Conservation (phyloP, 2,888 invertebrate genomes). For the Priapulus caudatus region DNA sequence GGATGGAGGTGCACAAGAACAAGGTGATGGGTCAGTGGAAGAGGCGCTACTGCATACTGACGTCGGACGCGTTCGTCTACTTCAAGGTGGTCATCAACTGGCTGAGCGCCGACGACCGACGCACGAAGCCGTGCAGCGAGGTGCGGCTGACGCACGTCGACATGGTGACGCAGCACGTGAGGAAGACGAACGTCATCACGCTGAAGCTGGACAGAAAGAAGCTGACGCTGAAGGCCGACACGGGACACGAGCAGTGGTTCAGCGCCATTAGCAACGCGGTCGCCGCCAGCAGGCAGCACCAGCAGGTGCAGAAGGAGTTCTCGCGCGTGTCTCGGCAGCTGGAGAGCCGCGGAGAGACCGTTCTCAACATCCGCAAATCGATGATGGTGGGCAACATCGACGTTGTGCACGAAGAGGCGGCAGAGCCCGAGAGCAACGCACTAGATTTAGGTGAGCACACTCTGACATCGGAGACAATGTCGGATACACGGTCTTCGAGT, state of each 20-base stretch:
- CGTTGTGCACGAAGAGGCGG: no score
- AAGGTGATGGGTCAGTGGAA: not conserved
- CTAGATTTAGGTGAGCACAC: no score
- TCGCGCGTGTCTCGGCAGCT: not conserved
- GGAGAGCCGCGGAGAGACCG: not conserved
- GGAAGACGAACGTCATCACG: not conserved
- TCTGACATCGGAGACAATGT: no score
- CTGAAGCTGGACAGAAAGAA: not conserved
- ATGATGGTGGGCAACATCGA: not conserved
- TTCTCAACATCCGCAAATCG: not conserved
- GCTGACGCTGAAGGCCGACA: not conserved
- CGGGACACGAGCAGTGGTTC: not conserved
- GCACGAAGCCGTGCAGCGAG: not conserved
- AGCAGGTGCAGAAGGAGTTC: not conserved
- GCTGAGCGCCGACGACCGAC: not conserved
- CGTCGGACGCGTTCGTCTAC: not conserved
- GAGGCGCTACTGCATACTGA: not conserved
- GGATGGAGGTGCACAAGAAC: not conserved
- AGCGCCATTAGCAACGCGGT: not conserved
- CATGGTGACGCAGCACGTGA: slow-evolving; percentile 1
- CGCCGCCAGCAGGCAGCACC: not conserved
- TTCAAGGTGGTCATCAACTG: not conserved
- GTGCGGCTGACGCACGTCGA: not conserved
- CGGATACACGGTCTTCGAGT: no score
- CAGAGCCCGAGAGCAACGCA: no score